phyloP scores from a whole-genome alignment of 2,113 vertebrate species.

The Pterocles gutturalis region DNA sequence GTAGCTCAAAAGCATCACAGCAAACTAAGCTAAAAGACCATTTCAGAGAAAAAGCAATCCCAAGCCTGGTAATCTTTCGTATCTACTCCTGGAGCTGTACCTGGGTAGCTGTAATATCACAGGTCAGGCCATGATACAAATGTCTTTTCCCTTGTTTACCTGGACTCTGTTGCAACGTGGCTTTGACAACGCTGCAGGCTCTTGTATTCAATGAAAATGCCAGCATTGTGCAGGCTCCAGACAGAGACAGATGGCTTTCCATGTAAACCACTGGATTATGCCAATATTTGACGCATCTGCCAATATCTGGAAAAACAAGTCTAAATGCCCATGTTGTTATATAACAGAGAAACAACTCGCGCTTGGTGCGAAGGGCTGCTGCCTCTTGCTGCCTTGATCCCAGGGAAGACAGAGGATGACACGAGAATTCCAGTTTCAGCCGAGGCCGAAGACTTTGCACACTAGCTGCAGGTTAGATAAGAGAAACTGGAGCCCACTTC shows the following conservation, averaged over 20 bases:
- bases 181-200: not conserved
- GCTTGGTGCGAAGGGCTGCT: not conserved
- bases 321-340: constrained; percentile 54
- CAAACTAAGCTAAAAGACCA: not conserved
- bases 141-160: constrained; percentile 10
- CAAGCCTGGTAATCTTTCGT: not conserved
- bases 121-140: not conserved
- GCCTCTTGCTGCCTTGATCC: not conserved
- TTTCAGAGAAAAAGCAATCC: not conserved
- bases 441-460: not conserved
- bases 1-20: not conserved
- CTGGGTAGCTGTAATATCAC: not conserved
- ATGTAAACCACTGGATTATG: constrained; percentile 56
- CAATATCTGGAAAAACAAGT: constrained; percentile 63
- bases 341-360: not conserved
- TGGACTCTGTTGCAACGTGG: not conserved
- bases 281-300: constrained; percentile 58
- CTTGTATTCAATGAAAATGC: not conserved
- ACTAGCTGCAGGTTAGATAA: not conserved
- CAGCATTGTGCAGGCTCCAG: constrained; percentile 38
- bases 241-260: constrained; percentile 28
- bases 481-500: not conserved
- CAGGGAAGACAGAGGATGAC: not conserved
- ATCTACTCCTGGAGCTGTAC: not conserved
- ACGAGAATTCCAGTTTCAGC: constrained; percentile 5